Evolutionary conservation across 1,140 invertebrate genomes (phyloP).

Genomic region (Caenorhabditis brenneri): DNA sequence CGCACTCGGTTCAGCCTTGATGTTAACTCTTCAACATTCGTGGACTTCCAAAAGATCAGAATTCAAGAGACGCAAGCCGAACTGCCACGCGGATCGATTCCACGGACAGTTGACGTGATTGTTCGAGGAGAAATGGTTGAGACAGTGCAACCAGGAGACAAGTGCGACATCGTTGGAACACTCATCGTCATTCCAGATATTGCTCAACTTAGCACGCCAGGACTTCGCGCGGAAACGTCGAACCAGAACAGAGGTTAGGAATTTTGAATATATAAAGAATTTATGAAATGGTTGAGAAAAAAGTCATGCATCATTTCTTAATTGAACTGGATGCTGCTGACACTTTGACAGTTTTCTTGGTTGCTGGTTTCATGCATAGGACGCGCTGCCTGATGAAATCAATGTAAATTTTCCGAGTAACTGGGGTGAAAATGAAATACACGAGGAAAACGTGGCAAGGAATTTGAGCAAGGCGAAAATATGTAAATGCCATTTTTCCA

Average conservation of each 20-base stretch:
- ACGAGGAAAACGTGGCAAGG: slow-evolving; percentile 9
- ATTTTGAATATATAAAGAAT: too few relatives aligned
- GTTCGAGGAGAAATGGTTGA: slow-evolving; percentile 95
- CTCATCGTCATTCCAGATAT: slow-evolving; percentile 97
- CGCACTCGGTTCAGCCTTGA: slow-evolving; percentile 87
- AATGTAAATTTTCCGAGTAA: not conserved
- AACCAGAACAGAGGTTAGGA: slow-evolving; percentile 71
- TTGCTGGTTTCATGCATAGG: slow-evolving; percentile 4
- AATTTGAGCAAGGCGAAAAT: slow-evolving; percentile 3
- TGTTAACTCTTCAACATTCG: slow-evolving; percentile 89
- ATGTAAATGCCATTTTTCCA: slow-evolving; percentile 11
- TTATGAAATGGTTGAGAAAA: too few relatives aligned
- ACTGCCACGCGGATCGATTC: slow-evolving; percentile 92
- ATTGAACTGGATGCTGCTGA: not conserved
- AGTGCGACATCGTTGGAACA: slow-evolving; percentile 93
- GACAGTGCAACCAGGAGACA: slow-evolving; percentile 86
- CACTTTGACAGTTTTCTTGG: slow-evolving; percentile 12
- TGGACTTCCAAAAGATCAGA: slow-evolving; percentile 97
- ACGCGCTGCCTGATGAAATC: not conserved
- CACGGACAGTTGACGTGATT: slow-evolving; percentile 90
- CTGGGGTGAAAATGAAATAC: slow-evolving; percentile 8
- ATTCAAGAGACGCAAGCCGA: slow-evolving; percentile 98
- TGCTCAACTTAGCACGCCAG: slow-evolving; percentile 82
- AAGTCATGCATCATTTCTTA: not conserved
- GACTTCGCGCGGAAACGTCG: slow-evolving; percentile 64